Conservation (phyloP, 2,113 vertebrate genomes). For the Albula goreensis region DNA sequence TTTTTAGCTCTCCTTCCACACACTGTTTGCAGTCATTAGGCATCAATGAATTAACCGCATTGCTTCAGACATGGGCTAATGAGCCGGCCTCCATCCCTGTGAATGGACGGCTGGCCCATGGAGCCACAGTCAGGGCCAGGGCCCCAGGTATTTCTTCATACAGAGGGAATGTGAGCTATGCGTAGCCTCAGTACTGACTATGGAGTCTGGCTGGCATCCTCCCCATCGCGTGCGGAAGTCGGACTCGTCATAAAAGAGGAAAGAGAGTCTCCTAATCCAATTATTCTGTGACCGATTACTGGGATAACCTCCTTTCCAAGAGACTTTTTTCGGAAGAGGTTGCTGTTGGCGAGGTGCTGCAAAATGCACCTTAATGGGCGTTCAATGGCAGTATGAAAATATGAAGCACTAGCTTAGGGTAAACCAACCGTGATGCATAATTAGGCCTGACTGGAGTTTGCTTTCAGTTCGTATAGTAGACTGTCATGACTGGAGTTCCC, state of each 20-base stretch:
- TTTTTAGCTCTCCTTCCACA: background rate
- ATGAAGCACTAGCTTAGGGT: background rate
- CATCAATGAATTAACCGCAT: background rate
- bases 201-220: background rate
- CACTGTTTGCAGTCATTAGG: background rate
- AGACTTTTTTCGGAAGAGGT: background rate
- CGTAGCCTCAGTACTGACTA: background rate
- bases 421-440: background rate
- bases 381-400: background rate
- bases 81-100: background rate
- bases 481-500: background rate
- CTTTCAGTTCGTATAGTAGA: background rate
- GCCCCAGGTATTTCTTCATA: background rate
- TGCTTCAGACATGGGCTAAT: background rate
- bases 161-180: background rate
- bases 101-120: background rate
- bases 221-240: background rate
- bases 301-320: background rate
- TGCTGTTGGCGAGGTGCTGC: background rate
- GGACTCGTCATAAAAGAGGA: too few relatives aligned
- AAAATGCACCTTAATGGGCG: too few relatives aligned
- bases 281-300: background rate
- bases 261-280: background rate
- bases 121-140: background rate
- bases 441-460: background rate